Base-by-base conservation (phyloP, 2,113 vertebrate genomes). In the Amphiprion ocellaris region DNA sequence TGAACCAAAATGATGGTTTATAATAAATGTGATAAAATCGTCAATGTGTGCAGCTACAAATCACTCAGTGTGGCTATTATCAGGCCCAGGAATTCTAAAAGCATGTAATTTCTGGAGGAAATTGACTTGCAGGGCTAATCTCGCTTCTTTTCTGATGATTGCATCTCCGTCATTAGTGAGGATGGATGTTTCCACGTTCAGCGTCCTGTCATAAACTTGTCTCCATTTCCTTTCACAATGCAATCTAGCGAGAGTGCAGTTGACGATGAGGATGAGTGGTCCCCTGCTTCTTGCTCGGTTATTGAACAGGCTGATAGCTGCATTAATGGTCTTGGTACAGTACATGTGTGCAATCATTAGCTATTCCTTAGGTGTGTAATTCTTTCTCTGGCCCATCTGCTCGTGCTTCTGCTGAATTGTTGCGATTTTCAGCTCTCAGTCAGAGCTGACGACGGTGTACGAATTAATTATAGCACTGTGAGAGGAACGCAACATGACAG, bases 141-240 rank as follows among this genome's bases (percentile, higher is more conserved):
- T 79, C 56, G 61, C 37, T 66, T 72, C 79, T 77, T 75, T 75
- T 83, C 79, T 80, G 77, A 87, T 90, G 84, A 92, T 90, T 88
- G 83, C 77, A 81, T 92, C 86, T 82, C 66, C 77, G 62, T 83
- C 82, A 88, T 88, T 88, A 86, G 84, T 14, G 23, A 84, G 64
- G 72, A 76, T 69, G 62, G 77, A 69, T 78, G 73, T 73, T 82
- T 86, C 67, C 46, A 76, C 63, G 75, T 80, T 69, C 19, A 4
- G 30, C 21, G 4, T 65, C 21, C 37, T 74, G 74, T 69, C 21
- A 24, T 80, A 77, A 80, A 49, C 62, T 64, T 59, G 52, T 74
- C 81, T 81, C 74, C 54, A 62, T 89, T 78, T 82, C 67, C 50
- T 72, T 30, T 16, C 71, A 46, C 59, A 52, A 55, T 37, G 61